A percentile compares a stretch with the other conserved stretches of the same genome.
phyloP scores from a whole-genome alignment of 2,113 vertebrate species.

The Dipodomys stephensi region DNA sequence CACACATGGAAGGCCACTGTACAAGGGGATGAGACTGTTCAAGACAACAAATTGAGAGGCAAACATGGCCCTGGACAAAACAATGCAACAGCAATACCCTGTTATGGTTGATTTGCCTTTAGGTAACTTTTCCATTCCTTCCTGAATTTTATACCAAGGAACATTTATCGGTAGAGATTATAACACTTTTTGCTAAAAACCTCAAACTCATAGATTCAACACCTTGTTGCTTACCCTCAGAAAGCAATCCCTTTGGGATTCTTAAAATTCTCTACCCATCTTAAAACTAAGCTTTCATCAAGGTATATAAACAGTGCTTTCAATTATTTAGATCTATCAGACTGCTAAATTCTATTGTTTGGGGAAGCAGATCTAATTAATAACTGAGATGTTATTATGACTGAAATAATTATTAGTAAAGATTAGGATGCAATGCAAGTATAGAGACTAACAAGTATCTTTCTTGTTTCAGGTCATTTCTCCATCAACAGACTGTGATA shows the following conservation, averaged over 20 bases:
- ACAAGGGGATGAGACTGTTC: not conserved
- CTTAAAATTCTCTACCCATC: not conserved
- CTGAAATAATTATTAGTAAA: constrained; percentile 7
- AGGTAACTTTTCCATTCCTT: not conserved
- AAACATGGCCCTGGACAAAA: not conserved
- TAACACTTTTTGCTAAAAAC: not conserved
- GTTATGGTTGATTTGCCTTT: not conserved
- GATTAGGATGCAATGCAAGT: not conserved
- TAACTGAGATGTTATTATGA: not conserved
- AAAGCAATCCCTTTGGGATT: not conserved
- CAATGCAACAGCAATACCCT: not conserved
- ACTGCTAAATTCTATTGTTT: constrained; percentile 3
- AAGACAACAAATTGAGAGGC: not conserved
- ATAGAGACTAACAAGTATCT: not conserved
- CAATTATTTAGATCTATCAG: not conserved
- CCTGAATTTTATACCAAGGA: not conserved
- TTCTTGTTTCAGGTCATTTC: constrained; percentile 37
- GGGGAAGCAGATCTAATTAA: not conserved
- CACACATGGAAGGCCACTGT: not conserved
- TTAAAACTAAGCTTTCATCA: not conserved
- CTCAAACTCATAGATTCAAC: not conserved
- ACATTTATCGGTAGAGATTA: not conserved
- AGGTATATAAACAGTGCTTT: not conserved
- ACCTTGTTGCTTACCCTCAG: not conserved
- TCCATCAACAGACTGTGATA: constrained; percentile 4